Evolutionary conservation across 2,113 vertebrate species (phyloP).

Genomic region (Platysternon megacephalum): DNA sequence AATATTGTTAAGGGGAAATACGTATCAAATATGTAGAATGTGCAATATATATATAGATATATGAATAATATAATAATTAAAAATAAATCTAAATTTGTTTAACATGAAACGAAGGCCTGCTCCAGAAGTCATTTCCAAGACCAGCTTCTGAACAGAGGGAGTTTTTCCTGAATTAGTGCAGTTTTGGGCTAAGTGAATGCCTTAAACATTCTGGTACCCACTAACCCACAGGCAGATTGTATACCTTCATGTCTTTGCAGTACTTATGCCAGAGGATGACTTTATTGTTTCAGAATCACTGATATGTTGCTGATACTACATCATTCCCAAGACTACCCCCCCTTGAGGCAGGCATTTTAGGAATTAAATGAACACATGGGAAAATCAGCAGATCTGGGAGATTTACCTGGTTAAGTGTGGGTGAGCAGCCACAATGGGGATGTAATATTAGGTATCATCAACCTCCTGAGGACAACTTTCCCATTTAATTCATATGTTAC

Average conservation of each 20-base stretch:
- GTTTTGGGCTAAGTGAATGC: not conserved
- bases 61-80: no score
- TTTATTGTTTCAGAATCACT: not conserved
- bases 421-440: not conserved
- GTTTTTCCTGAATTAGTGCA: not conserved
- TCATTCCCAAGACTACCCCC: not conserved
- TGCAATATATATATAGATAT: not conserved
- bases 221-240: not conserved
- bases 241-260: not conserved
- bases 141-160: not conserved
- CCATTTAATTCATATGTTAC: not conserved
- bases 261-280: not conserved
- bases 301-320: not conserved
- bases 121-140: not conserved
- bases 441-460: fast-evolving
- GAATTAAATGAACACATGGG: fast-evolving
- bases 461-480: not conserved
- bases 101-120: not conserved
- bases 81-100: not conserved
- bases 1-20: constrained; percentile 8
- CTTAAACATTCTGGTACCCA: not conserved
- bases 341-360: not conserved
- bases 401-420: not conserved
- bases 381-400: not conserved
- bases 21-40: not conserved